These are phyloP conservation scores for Nomada fucata DNA, from an alignment of 2,888 invertebrate genomes.

Conservation along the genomic window DNA sequence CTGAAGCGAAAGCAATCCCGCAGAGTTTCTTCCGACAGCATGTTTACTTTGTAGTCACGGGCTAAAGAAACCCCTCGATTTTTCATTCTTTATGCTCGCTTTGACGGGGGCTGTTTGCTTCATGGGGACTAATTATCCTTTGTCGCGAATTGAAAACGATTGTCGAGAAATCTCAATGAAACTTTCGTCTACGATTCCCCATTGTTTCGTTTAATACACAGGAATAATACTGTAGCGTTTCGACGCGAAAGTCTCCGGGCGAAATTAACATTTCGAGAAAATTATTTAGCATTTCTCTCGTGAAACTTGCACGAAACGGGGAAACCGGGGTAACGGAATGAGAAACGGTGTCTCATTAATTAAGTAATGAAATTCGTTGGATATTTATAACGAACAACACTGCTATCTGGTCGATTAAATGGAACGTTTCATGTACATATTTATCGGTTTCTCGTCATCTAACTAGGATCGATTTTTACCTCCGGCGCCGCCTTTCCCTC, in stretches of 20 bases:
- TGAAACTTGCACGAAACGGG: background rate
- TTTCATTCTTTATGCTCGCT: background rate
- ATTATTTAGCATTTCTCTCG: background rate
- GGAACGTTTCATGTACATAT: background rate
- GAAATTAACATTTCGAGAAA: no score
- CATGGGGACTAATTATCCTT: slow-evolving; percentile 1
- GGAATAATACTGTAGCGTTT: background rate
- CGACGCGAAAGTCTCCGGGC: background rate
- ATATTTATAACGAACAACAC: background rate
- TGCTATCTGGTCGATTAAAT: slow-evolving; percentile 21
- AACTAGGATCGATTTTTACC: background rate
- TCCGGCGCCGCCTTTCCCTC: background rate
- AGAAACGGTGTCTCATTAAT: slow-evolving; percentile 18
- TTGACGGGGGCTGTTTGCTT: background rate
- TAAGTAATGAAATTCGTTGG: slow-evolving; percentile 18
- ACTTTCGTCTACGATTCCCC: background rate
- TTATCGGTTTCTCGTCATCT: background rate
- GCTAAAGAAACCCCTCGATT: background rate
- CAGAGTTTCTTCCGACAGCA: background rate
- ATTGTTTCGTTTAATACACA: no score
- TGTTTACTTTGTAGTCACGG: background rate
- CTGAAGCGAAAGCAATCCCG: background rate
- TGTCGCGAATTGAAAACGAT: background rate
- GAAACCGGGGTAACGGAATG: background rate
- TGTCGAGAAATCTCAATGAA: slow-evolving; percentile 13